Base-by-base conservation (phyloP, 2,113 vertebrate genomes). In the Tapirus terrestris region DNA sequence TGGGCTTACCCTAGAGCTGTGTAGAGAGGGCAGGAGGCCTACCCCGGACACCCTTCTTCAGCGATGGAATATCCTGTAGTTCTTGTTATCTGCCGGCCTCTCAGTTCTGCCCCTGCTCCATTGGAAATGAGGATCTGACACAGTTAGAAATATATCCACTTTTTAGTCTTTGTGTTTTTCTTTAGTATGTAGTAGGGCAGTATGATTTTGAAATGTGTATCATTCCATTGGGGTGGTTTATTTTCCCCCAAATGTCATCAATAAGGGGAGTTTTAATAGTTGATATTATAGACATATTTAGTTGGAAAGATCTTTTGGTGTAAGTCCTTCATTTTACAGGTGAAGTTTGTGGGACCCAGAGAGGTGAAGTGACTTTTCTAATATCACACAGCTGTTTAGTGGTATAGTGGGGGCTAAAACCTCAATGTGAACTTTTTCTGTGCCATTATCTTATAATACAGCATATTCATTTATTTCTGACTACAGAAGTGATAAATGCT, bases 151-250 rank as follows among this genome's bases (percentile, higher is more conserved):
- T 23, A 77, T 0, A 87, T 36, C 21, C 31, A 39, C n/a, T 58
- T 80, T 68, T 79, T 20, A 45, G 18, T 89, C 23, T 82, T 72
- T 67, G 36, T 43, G 4, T 43, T 72, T 87, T 90, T 75, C 43
- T 84, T 63, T 36, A 56, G 18, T 81, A 7, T 51, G 3, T 73
- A 33, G 27, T 48, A 56, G 36, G 29, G 20, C 51, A 73, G 33
- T 73, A 5, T 53, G 91, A 87, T 39, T 93, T 93, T 82, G 72
- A 93, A 93, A 68, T 76, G 58, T 84, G 77, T 61, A 72, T 51
- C 36, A 72, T 82, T 65, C 12, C 12, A 29, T 25, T 58, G 17
- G 3, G 6, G 20, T 81, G 58, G 61, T 76, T 39, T 80, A 0
- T 80, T 73, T 88, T 29, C 2, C 18, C 45, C 72, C 6, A 90